Evolutionary conservation across 2,888 invertebrate genomes (phyloP).

Genomic region (Polia nebulosa): DNA sequence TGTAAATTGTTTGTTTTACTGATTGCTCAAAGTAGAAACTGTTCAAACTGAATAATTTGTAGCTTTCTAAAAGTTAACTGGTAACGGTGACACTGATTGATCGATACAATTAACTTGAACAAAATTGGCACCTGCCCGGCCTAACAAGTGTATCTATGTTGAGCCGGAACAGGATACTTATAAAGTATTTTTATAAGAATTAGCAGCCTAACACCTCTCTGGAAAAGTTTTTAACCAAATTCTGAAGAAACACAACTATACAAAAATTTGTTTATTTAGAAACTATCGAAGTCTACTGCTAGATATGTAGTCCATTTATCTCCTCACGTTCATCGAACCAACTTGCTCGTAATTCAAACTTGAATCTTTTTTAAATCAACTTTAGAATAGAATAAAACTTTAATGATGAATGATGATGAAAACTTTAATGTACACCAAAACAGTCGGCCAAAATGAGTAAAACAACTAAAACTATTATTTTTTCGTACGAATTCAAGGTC

Average conservation of each 20-base stretch:
- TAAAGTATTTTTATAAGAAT: constrained; percentile 26
- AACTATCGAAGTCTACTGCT: constrained; percentile 16
- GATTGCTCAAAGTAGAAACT: constrained; percentile 43
- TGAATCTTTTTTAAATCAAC: background rate
- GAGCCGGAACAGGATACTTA: constrained; percentile 7
- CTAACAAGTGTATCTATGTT: constrained; percentile 8
- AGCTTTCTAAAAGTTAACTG: constrained; percentile 35
- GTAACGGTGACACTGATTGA: constrained; percentile 14
- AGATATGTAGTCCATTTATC: constrained; percentile 1
- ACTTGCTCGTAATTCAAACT: background rate
- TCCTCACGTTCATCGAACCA: background rate
- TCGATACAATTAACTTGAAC: constrained; percentile 26
- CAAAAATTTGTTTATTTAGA: constrained; percentile 10
- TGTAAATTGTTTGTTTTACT: constrained; percentile 52
- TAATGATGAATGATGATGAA: no score
- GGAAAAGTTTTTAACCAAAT: constrained; percentile 31
- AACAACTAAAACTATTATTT: constrained; percentile 32
- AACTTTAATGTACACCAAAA: no score
- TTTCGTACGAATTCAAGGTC: constrained; percentile 49
- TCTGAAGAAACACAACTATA: constrained; percentile 6
- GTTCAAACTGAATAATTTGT: constrained; percentile 44
- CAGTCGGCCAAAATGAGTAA: constrained; percentile 3
- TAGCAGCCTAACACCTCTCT: background rate
- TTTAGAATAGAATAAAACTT: no score
- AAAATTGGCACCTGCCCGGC: constrained; percentile 25